phyloP scores from a whole-genome alignment of 2,797 vertebrate genomes.

The Antrozous pallidus region DNA sequence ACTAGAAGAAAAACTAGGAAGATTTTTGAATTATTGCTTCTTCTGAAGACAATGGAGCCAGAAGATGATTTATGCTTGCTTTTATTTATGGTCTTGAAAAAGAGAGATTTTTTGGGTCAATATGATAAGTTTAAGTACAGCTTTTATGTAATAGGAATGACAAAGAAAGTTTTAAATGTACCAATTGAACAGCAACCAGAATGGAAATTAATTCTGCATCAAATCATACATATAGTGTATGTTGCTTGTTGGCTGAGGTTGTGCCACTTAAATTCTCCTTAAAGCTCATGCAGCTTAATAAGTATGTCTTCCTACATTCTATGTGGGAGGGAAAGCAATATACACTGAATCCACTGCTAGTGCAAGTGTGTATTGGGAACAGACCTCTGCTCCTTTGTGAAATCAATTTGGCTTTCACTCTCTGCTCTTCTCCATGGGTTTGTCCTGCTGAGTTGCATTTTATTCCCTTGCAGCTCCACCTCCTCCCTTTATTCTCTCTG shows the following conservation, averaged over 20 bases:
- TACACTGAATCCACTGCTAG: background rate
- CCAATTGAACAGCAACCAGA: background rate
- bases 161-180: background rate
- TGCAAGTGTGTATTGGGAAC: background rate
- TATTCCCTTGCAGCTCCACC: background rate
- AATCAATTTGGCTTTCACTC: slow-evolving; percentile 39
- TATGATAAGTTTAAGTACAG: background rate
- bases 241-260: background rate
- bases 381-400: slow-evolving; percentile 41
- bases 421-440: background rate
- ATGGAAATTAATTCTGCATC: background rate
- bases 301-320: background rate
- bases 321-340: slow-evolving; percentile 13
- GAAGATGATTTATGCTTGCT: background rate
- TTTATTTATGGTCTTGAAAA: background rate
- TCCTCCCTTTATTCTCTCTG: background rate
- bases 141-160: background rate
- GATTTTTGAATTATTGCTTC: background rate
- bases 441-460: background rate
- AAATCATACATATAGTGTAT: background rate
- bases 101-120: background rate
- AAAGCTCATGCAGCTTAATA: slow-evolving; percentile 21
- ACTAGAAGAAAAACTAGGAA: background rate
- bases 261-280: background rate
- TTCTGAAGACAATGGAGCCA: background rate